phyloP scores from a whole-genome alignment of 2,888 invertebrate genomes.

The Mythimna albipuncta region DNA sequence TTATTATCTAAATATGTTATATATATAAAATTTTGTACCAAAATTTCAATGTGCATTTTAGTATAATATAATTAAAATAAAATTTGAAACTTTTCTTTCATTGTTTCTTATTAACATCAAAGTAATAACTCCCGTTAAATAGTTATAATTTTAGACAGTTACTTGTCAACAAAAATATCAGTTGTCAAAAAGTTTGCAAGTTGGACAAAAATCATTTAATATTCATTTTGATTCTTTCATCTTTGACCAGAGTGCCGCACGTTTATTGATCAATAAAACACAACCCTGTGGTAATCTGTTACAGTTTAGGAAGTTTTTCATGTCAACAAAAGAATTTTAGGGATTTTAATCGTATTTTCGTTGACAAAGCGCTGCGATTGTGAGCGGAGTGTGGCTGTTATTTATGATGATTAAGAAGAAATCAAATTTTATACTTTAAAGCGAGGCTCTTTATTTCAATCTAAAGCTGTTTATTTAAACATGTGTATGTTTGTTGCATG shows the following conservation, averaged over 20 bases:
- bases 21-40: too few relatives aligned
- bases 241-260: neutral
- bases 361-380: slow-evolving; percentile 8
- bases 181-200: neutral
- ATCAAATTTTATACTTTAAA: slow-evolving; percentile 31
- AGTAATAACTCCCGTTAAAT: neutral
- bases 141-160: neutral
- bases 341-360: slow-evolving; percentile 32
- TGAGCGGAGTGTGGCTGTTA: slow-evolving; percentile 21
- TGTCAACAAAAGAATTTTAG: slow-evolving; percentile 9
- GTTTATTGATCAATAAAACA: slow-evolving; percentile 4
- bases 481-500: too few relatives aligned
- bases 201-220: neutral
- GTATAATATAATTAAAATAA: neutral
- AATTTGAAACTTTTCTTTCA: neutral
- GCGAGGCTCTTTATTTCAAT: neutral
- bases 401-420: slow-evolving; percentile 59
- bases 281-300: neutral
- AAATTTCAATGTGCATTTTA: too few relatives aligned
- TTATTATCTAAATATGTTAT: too few relatives aligned
- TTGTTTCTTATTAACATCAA: neutral
- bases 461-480: neutral
- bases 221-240: neutral
- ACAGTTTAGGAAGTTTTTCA: slow-evolving; percentile 6
- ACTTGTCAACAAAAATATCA: neutral